Conservation (phyloP, 2,113 vertebrate species). For the Sclerurus mexicanus region DNA sequence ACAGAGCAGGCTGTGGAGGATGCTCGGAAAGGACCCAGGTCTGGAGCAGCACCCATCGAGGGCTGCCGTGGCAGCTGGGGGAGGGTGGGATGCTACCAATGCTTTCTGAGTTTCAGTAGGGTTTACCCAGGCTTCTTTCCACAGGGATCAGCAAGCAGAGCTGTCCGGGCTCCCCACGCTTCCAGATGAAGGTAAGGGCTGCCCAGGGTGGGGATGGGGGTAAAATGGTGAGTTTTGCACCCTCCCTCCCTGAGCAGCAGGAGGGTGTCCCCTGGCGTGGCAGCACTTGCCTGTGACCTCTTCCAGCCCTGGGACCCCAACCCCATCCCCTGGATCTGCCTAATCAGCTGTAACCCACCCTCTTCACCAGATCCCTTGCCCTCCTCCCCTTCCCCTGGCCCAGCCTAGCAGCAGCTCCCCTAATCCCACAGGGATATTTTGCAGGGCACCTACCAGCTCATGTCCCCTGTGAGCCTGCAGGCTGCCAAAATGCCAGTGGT, state of each 20-base stretch:
- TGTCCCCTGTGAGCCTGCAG: not conserved
- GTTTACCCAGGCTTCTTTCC: not conserved
- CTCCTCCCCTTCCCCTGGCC: not conserved
- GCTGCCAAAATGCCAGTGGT: not conserved
- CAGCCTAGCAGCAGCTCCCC: not conserved
- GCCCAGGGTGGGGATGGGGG: not conserved
- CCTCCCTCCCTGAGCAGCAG: not conserved
- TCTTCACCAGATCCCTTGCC: not conserved
- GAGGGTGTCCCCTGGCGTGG: not conserved
- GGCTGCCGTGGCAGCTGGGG: not conserved
- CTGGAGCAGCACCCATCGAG: not conserved
- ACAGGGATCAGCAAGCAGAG: conserved; percentile 29
- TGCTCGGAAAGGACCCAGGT: conserved; percentile 2
- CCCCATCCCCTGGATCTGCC: not conserved
- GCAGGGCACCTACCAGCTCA: not conserved
- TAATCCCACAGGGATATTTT: not conserved
- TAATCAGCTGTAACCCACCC: not conserved
- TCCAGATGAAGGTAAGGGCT: conserved; percentile 31
- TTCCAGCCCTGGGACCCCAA: not conserved
- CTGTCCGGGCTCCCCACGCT: not conserved
- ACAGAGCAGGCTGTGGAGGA: not conserved
- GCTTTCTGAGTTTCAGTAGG: not conserved
- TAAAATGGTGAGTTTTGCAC: not conserved
- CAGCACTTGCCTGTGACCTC: not conserved
- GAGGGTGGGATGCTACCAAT: not conserved